These are phyloP conservation scores for Caenorhabditis auriculariae DNA, from an alignment of 2,888 invertebrate species.

Conservation along the genomic window DNA sequence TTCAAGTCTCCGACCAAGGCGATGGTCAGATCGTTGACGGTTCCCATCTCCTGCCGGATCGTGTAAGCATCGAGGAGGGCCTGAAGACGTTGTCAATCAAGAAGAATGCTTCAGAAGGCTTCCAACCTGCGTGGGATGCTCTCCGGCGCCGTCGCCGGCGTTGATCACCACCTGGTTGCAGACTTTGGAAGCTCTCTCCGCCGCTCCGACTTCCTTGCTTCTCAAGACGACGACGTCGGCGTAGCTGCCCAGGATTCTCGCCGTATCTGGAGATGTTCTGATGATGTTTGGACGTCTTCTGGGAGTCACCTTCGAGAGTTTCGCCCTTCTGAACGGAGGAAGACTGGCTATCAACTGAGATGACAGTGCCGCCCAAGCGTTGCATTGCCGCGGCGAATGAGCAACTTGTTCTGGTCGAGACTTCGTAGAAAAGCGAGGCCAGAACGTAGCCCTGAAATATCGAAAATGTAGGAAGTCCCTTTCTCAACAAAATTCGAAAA, in stretches of 20 bases:
- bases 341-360: conserved; percentile 75
- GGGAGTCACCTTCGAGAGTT: conserved; percentile 77
- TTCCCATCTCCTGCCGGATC: conserved; percentile 96
- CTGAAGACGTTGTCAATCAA: conserved; percentile 44
- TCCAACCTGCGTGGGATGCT: conserved; percentile 84
- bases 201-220: conserved; percentile 89
- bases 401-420: conserved; percentile 90
- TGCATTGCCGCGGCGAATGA: conserved; percentile 97
- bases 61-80: conserved; percentile 95
- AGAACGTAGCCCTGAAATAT: conserved; percentile 83
- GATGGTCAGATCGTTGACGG: conserved; percentile 92
- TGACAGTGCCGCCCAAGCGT: conserved; percentile 87
- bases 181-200: conserved; percentile 66
- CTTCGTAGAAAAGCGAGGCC: conserved; percentile 96
- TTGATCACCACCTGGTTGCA: conserved; percentile 74
- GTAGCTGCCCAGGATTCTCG: conserved; percentile 69
- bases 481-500: too few relatives aligned
- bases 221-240: conserved; percentile 82
- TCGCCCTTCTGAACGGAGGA: conserved; percentile 97
- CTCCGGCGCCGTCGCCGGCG: conserved; percentile 94
- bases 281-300: neutral
- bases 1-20: conserved; percentile 98
- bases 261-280: conserved; percentile 68
- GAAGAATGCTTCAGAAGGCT: too few relatives aligned
- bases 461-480: too few relatives aligned